Evolutionary conservation across 2,797 vertebrate species (phyloP), one percentile per base, ranked within the genome.

Genomic region (Labroides dimidiatus): DNA sequence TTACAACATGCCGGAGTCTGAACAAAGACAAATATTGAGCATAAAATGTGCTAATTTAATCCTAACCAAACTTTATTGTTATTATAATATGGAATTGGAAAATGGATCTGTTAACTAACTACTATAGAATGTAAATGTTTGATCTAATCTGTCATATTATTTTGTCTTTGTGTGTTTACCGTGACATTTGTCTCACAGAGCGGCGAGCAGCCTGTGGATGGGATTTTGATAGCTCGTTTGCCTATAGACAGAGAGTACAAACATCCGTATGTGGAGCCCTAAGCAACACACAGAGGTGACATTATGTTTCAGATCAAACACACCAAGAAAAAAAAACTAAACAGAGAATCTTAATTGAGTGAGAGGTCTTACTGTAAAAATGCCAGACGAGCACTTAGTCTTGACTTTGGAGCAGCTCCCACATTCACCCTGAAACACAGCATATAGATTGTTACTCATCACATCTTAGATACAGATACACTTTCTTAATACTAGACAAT

Each of bases 1-100:
- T 84, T 91, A 85, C 97, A 99, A 68, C 98, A 99, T 0, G 83
- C 89, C 0, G 89, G 91, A 23, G 89, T 93, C 97, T 99, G 68
- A 50, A 17, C 63, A 15, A 12, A 43, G n/a, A 16, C 11, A 50
- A 20, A 50, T 5, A 49, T 13, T 12, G 3, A 24, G 19, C 4
- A 24, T 39, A 39, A 12, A 39, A 12, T 39, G 13, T 3, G 13
- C 37, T 13, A 12, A 13, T 39, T 12, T 3, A 39, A 39, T 39
- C 37, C 37, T 39, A 3, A 39, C 36, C 36, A 1, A 8, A 17
- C 15, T n/a, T n/a, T n/a, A n/a, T n/a, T n/a, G n/a, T n/a, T n/a
- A n/a, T n/a, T n/a, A n/a, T n/a, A n/a, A n/a, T n/a, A n/a, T n/a
- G n/a, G n/a, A n/a, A n/a, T n/a, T n/a, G n/a, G n/a, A n/a, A n/a